Evolutionary conservation across 1,140 invertebrate species (phyloP).

Genomic region (Aphelenchoides besseyi): DNA sequence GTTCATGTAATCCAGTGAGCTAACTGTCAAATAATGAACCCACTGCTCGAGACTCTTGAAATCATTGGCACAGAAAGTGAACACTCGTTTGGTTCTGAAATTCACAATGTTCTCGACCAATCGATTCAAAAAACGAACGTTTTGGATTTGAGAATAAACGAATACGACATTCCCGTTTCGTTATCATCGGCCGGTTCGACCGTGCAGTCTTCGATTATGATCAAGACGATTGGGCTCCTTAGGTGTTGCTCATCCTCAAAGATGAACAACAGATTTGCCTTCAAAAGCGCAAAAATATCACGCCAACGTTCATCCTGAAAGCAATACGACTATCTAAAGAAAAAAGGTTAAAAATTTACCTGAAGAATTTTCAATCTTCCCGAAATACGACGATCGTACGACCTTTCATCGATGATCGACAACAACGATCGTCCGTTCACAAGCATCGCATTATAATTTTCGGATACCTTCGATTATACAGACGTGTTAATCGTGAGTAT

Average conservation of each 20-base stretch:
- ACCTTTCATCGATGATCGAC: constrained; percentile 11
- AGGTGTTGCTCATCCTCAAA: constrained; percentile 11
- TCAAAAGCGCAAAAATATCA: constrained; percentile 5
- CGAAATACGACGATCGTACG: constrained; percentile 11
- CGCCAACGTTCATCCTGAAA: constrained; percentile 22
- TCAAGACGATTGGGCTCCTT: constrained; percentile 12
- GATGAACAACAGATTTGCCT: constrained; percentile 9
- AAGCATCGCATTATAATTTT: too few species aligned
- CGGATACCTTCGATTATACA: too few species aligned
- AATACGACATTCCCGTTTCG: constrained; percentile 9
- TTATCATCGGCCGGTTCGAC: constrained; percentile 22
- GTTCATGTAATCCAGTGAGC: constrained; percentile 16
- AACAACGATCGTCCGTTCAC: constrained; percentile 19
- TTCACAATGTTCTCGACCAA: not conserved
- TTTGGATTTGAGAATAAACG: constrained; percentile 15
- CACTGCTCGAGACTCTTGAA: constrained; percentile 14
- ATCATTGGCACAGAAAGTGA: constrained; percentile 8
- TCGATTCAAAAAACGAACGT: constrained; percentile 14
- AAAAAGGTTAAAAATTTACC: not conserved
- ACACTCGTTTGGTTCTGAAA: constrained; percentile 20
- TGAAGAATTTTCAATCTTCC: constrained; percentile 9
- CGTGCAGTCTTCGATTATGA: constrained; percentile 17
- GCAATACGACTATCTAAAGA: not conserved
- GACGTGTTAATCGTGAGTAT: too few species aligned
- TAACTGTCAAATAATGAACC: constrained; percentile 18